phyloP scores from a whole-genome alignment of 2,113 vertebrate species.

The Chionis minor region DNA sequence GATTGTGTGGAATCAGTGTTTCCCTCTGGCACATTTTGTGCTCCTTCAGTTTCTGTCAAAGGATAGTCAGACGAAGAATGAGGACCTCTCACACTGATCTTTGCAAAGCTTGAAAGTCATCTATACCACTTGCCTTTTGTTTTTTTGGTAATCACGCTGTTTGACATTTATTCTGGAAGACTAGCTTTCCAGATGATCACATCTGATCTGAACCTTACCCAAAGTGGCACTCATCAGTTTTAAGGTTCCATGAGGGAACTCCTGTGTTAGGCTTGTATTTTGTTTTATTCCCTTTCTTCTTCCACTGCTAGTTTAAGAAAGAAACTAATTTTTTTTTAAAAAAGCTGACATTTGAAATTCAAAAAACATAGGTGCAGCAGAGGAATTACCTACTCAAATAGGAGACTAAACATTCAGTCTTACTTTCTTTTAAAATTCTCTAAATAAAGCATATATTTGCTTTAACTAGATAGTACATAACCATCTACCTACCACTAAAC shows the following conservation, averaged over 20 bases:
- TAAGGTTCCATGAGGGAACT: background rate
- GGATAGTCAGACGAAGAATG: background rate
- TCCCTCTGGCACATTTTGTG: conserved; percentile 15
- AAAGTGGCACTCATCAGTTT: background rate
- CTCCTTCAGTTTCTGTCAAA: background rate
- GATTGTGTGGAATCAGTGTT: conserved; percentile 41
- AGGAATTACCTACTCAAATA: background rate
- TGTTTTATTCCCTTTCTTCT: background rate
- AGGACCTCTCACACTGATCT: background rate
- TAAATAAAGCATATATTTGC: background rate
- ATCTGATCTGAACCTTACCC: background rate
- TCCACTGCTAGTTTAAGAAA: background rate
- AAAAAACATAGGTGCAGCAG: background rate
- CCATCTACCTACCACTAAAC: background rate
- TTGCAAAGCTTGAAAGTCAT: conserved; percentile 20
- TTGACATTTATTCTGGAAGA: conserved; percentile 10
- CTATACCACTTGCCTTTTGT: background rate
- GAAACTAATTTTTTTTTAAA: background rate
- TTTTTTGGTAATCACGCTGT: background rate
- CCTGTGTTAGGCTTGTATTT: background rate
- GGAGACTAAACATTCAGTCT: background rate
- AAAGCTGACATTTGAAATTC: background rate
- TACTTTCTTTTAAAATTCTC: background rate
- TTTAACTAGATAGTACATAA: background rate
- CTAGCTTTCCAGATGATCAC: background rate